Evolutionary conservation across 2,113 vertebrate species (phyloP).

Genomic region (Bufo bufo): DNA sequence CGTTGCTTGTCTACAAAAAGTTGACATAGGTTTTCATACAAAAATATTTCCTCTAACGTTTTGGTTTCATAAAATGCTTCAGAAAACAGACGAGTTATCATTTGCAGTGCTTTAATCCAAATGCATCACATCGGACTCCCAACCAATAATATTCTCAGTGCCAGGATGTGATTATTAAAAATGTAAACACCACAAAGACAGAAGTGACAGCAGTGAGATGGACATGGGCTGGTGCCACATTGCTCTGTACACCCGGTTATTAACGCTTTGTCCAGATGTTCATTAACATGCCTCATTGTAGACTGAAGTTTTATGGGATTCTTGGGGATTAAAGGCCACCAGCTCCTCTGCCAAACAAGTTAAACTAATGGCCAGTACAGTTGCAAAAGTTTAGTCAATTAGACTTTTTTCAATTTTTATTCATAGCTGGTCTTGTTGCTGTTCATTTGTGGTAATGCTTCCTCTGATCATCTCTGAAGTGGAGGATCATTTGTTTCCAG

Average conservation of each 20-base stretch:
- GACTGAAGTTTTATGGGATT: neutral
- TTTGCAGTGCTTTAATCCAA: neutral
- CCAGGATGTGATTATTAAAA: neutral
- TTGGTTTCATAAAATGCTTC: neutral
- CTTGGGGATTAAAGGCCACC: conserved; percentile 32
- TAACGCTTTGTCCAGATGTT: conserved; percentile 41
- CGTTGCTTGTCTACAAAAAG: too few species aligned
- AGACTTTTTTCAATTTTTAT: neutral
- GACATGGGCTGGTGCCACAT: neutral
- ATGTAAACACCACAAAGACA: neutral
- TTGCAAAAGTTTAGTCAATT: conserved; percentile 9
- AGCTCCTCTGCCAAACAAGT: conserved; percentile 11
- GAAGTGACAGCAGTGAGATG: neutral
- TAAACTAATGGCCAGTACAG: conserved; percentile 31
- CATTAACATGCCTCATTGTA: conserved; percentile 29
- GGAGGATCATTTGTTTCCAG: neutral
- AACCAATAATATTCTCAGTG: neutral
- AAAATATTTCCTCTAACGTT: neutral
- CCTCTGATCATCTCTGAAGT: conserved; percentile 13
- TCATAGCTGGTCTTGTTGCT: neutral
- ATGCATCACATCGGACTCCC: neutral
- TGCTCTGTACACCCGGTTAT: neutral
- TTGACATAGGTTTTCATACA: neutral
- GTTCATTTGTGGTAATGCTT: conserved; percentile 19
- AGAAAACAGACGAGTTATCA: neutral